Conservation (phyloP, 2,888 invertebrate genomes). For the Laspeyria flexula region DNA sequence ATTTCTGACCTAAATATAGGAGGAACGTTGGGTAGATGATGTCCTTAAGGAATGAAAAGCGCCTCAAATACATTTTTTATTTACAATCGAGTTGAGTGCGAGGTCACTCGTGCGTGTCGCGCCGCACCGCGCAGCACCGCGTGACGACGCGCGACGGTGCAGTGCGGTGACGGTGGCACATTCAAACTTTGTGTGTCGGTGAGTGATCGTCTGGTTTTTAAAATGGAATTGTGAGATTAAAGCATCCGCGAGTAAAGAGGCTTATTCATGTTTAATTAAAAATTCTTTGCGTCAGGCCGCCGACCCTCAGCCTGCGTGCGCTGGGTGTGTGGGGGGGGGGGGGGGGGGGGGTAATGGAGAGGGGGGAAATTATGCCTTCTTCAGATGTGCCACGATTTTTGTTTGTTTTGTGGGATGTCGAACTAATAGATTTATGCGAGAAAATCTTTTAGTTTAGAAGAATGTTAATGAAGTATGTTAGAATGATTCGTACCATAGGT, state of each 20-base stretch:
- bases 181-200: neutral
- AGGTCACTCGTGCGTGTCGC: neutral
- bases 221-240: conserved; percentile 22
- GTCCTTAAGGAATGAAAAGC: neutral
- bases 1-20: no score
- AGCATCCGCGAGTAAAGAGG: conserved; percentile 18
- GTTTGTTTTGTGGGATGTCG: neutral
- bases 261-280: conserved; percentile 42
- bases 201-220: neutral
- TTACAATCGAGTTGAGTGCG: neutral
- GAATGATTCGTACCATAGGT: no score
- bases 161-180: neutral
- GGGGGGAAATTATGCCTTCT: neutral
- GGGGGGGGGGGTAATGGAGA: neutral
- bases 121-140: no score
- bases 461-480: no score
- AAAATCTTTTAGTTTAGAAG: neutral
- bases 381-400: neutral
- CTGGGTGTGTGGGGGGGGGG: neutral
- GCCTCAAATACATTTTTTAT: neutral
- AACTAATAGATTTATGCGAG: neutral
- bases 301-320: neutral
- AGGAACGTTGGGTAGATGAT: no score
- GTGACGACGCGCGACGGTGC: no score
- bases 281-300: conserved; percentile 13